Base-by-base conservation (phyloP, 2,888 invertebrate genomes). In the Trimorus sp. region DNA sequence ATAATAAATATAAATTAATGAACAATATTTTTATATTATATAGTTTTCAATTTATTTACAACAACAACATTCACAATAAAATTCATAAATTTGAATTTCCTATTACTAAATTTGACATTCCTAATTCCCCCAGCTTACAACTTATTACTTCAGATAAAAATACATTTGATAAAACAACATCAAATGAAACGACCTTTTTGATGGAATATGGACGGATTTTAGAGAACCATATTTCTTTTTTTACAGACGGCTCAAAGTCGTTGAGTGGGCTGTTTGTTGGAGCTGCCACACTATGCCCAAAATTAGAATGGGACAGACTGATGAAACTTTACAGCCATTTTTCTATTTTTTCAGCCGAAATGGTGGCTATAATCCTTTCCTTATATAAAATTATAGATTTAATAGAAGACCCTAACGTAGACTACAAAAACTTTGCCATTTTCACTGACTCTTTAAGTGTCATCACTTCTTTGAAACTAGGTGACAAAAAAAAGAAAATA, bases 1-100 rank as follows among this genome's bases (percentile, higher is more conserved):
- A 63, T 11, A 65, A 65, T 65, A 63, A 63, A 63, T 63, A 63
- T 36, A 38, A 49, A 37, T 14, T 63, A 37, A 7, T 51, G 7
- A 9, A 63, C 14, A 9, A 63, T 9, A n/a, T 51, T 11, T 63
- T 49, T 59, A 40, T 40, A 6, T 1, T 59, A 8, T 7, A 59
- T 14, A 59, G 40, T 59, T 59, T 59, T 40, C 14, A n/a, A 2
- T 59, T 40, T 59, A 38, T 59, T 3, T 59, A 59, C 15, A 14
- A 59, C 4, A 59, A 59, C 40, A 0, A 6, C 2, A 15, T 62
- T n/a, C 0, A 48, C 1, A 12, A 26, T 4, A 62, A 62, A 48
- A 62, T 62, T 48, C 26, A 16, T 48, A n/a, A 12, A 45, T 26
- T 48, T 48, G 5, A 5, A n/a, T 48, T 7, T 48, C 42, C 42